Percentiles rank a stretch among this genome's conserved stretches.
phyloP scores from a whole-genome alignment of 1,140 invertebrate genomes.

The Drosophila nigrodunni region DNA sequence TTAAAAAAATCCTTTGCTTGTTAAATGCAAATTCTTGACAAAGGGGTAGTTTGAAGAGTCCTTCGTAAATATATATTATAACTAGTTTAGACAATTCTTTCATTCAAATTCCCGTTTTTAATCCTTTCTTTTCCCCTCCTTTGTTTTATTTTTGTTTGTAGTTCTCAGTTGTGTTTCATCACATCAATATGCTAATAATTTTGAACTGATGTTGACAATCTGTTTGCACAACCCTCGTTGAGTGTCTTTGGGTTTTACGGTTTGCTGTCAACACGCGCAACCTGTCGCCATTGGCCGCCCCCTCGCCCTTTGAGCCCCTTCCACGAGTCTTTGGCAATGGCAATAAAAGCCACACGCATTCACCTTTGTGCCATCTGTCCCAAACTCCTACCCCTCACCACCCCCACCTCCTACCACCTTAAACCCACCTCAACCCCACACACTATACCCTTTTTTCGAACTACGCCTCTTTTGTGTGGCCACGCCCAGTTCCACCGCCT shows the following conservation, averaged over 20 bases:
- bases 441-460: background rate
- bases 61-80: no score
- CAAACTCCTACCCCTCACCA: background rate
- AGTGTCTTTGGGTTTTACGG: conserved; percentile 36
- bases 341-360: conserved; percentile 78
- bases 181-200: background rate
- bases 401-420: background rate
- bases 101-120: no score
- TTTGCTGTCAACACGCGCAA: conserved; percentile 69
- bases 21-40: no score
- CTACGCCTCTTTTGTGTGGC: conserved; percentile 10
- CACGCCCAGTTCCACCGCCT: conserved; percentile 36
- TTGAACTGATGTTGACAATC: conserved; percentile 25
- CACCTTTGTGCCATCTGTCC: conserved; percentile 45
- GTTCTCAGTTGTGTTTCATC: no score
- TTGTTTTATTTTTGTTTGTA: background rate
- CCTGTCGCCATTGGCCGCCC: conserved; percentile 66
- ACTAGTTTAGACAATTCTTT: no score
- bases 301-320: background rate
- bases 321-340: conserved; percentile 20
- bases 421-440: background rate
- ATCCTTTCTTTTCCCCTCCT: background rate
- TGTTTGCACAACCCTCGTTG: conserved; percentile 40
- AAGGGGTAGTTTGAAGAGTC: no score
- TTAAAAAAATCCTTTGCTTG: no score